Percentiles rank a stretch among this genome's conserved stretches.
Evolutionary conservation across 1,140 invertebrate genomes (phyloP).

Genomic region (Onthophagus taurus): DNA sequence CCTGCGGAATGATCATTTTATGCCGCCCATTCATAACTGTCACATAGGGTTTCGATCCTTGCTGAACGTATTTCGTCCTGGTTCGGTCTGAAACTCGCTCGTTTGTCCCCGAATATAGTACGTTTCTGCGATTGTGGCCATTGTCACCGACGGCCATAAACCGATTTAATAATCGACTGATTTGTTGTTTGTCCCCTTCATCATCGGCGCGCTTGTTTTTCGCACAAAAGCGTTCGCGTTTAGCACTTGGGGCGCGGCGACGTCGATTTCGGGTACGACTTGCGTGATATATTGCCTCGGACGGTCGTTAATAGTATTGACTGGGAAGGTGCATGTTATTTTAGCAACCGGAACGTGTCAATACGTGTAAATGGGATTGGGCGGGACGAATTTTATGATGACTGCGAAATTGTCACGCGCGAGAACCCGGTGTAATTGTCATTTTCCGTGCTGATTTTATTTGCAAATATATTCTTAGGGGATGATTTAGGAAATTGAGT

Average conservation of each 20-base stretch:
- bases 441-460: no score
- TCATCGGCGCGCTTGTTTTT: slow-evolving; percentile 20
- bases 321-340: background rate
- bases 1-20: slow-evolving; percentile 22
- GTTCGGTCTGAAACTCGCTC: no score
- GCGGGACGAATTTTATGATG: no score
- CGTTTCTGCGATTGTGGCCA: slow-evolving; percentile 20
- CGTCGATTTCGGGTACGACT: slow-evolving; percentile 1
- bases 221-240: slow-evolving; percentile 24
- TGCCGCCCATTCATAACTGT: slow-evolving; percentile 26
- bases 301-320: background rate
- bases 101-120: slow-evolving; percentile 22
- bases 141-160: slow-evolving; percentile 21
- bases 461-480: no score
- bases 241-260: slow-evolving; percentile 14
- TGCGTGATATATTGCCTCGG: background rate
- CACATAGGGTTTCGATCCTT: slow-evolving; percentile 20
- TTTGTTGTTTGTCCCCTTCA: slow-evolving; percentile 23
- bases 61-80: no score
- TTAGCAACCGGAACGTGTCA: no score
- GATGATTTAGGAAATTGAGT: no score
- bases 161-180: slow-evolving; percentile 26
- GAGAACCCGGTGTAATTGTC: no score
- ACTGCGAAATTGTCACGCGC: no score
- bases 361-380: no score